A percentile compares a stretch with the other conserved stretches of the same genome.
Conservation (phyloP, 30 jellyfish, hydroid and myxozoan species). For the Sanderia malayensis region DNA sequence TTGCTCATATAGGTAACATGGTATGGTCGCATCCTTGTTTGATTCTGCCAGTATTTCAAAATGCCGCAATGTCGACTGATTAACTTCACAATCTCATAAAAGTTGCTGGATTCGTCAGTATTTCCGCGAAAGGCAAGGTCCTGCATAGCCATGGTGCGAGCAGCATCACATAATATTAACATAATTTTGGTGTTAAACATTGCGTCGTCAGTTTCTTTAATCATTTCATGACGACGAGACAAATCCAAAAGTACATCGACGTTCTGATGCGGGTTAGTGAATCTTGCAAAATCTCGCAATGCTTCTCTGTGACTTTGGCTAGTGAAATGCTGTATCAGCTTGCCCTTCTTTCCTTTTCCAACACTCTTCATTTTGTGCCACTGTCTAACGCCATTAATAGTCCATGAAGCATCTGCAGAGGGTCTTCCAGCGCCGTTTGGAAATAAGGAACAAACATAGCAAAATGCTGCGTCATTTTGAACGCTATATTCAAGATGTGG, state of each 20-base stretch:
- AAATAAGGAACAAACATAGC: no score
- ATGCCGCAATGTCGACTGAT: conserved; percentile 17
- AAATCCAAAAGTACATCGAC: conserved; percentile 1
- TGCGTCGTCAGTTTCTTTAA: conserved; percentile 1
- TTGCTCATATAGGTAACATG: conserved; percentile 26
- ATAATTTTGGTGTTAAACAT: neutral
- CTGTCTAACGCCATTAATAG: no score
- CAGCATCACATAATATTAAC: conserved; percentile 8
- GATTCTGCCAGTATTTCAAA: conserved; percentile 11
- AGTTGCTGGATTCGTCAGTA: conserved; percentile 20
- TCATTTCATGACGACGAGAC: conserved; percentile 2
- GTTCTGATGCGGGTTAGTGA: conserved; percentile 3
- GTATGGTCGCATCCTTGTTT: conserved; percentile 12
- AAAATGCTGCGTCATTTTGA: no score
- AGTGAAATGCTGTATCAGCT: neutral
- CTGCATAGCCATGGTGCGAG: conserved; percentile 12
- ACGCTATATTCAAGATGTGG: no score
- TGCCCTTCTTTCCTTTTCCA: no score
- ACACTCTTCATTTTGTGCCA: no score
- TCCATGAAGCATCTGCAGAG: no score
- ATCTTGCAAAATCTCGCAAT: neutral
- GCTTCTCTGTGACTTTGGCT: conserved; percentile 3
- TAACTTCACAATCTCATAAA: conserved; percentile 21
- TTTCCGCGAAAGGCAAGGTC: conserved; percentile 13
- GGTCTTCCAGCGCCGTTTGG: no score